Percentiles rank a stretch among this genome's conserved stretches.
phyloP scores from a whole-genome alignment of 2,113 vertebrate genomes.

The Gasterosteus aculeatus region DNA sequence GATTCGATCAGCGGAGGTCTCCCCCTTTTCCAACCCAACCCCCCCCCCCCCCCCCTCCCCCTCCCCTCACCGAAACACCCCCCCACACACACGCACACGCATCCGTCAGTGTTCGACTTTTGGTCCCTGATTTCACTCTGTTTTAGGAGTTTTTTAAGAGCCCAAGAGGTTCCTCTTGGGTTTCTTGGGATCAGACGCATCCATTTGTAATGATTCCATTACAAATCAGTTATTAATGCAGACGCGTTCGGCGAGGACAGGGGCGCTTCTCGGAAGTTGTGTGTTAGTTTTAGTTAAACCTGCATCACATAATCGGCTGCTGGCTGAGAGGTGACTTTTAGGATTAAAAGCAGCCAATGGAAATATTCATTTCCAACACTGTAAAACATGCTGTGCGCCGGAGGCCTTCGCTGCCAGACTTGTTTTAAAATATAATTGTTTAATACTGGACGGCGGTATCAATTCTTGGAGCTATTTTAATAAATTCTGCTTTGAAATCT shows the following conservation, averaged over 20 bases:
- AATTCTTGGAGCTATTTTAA: background rate
- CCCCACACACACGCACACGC: too few relatives aligned
- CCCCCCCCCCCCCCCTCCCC: too few relatives aligned
- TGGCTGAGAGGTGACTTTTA: slow-evolving; percentile 32
- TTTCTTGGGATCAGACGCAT: background rate
- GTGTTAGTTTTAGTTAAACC: slow-evolving; percentile 10
- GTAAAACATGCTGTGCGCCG: background rate
- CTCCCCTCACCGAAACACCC: too few relatives aligned
- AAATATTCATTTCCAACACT: background rate
- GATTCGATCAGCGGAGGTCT: slow-evolving; percentile 22
- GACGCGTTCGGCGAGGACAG: background rate
- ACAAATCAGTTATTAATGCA: background rate
- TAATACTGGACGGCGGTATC: background rate
- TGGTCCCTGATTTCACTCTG: background rate
- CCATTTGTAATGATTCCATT: background rate
- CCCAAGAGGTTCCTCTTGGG: background rate
- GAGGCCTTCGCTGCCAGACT: slow-evolving; percentile 56
- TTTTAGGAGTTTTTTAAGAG: background rate
- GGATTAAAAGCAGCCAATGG: slow-evolving; percentile 22
- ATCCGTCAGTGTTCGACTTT: background rate
- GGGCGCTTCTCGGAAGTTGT: slow-evolving; percentile 4
- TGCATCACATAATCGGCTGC: slow-evolving; percentile 20
- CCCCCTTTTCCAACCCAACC: background rate
- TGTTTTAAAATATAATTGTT: slow-evolving; percentile 3
- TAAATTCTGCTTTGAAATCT: slow-evolving; percentile 7